phyloP scores from a whole-genome alignment of 2,888 invertebrate species.

The Spisula solida region DNA sequence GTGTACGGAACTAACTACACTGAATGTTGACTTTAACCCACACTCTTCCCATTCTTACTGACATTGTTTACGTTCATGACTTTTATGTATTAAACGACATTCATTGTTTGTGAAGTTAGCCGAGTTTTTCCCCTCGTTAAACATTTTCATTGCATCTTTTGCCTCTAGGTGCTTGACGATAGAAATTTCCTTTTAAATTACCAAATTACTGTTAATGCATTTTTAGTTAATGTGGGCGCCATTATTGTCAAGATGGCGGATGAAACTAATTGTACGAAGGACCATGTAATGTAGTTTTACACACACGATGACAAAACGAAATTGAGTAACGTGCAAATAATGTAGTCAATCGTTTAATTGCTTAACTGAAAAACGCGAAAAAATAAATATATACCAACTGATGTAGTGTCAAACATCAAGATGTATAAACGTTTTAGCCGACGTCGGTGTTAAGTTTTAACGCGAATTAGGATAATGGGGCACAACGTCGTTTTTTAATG shows the following conservation, averaged over 20 bases:
- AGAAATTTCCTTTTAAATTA: neutral
- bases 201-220: constrained; percentile 6
- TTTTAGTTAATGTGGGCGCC: constrained; percentile 7
- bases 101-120: neutral
- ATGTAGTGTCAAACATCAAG: no score
- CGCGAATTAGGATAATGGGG: no score
- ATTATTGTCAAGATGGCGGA: neutral
- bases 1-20: neutral
- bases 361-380: neutral
- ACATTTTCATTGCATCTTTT: neutral
- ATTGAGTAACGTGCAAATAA: neutral
- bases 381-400: neutral
- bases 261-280: neutral
- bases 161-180: neutral
- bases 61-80: neutral
- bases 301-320: neutral
- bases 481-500: no score
- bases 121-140: neutral
- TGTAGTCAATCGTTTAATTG: neutral
- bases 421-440: no score
- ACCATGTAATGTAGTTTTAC: neutral
- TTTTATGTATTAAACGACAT: neutral
- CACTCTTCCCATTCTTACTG: neutral
- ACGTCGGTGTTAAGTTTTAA: no score
- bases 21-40: neutral